These are phyloP conservation scores for Malurus leucopterus DNA, from an alignment of 2,797 vertebrate genomes.

Conservation along the genomic window DNA sequence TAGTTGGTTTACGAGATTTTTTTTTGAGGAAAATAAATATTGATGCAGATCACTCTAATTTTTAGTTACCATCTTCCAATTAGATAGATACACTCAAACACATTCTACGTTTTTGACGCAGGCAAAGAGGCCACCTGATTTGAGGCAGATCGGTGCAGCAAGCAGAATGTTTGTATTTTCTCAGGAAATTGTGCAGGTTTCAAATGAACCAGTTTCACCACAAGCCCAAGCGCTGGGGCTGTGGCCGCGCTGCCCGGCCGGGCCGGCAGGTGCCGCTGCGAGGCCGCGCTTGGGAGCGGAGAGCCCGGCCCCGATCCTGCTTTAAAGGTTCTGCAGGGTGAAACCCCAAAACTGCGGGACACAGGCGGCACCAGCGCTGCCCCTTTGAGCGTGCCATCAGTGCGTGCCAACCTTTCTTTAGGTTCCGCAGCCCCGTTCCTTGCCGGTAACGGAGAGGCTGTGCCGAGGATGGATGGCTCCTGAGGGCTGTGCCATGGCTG, in stretches of 20 bases:
- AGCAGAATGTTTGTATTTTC: not conserved
- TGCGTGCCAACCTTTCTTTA: rapidly evolving
- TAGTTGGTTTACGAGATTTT: not conserved
- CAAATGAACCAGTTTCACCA: not conserved
- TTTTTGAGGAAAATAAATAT: not conserved
- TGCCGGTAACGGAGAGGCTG: rapidly evolving
- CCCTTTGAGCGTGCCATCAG: rapidly evolving
- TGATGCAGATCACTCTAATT: not conserved
- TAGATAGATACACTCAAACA: not conserved
- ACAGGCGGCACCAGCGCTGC: rapidly evolving
- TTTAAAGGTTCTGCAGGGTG: rapidly evolving
- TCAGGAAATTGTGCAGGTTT: not conserved
- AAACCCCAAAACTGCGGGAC: rapidly evolving
- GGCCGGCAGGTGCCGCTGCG: not conserved
- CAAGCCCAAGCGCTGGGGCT: too few relatives aligned
- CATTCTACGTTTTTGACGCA: rapidly evolving
- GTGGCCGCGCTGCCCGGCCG: rapidly evolving
- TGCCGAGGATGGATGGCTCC: rapidly evolving
- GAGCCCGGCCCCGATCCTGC: rapidly evolving
- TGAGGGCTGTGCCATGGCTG: rapidly evolving
- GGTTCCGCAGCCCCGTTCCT: not conserved
- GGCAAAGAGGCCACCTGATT: not conserved
- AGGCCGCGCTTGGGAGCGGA: not conserved
- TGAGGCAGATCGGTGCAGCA: not conserved
- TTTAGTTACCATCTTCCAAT: not conserved